Evolutionary conservation across 2,797 vertebrate species (phyloP), one percentile per base, ranked within the genome.

Genomic region (Austrolebias charrua): DNA sequence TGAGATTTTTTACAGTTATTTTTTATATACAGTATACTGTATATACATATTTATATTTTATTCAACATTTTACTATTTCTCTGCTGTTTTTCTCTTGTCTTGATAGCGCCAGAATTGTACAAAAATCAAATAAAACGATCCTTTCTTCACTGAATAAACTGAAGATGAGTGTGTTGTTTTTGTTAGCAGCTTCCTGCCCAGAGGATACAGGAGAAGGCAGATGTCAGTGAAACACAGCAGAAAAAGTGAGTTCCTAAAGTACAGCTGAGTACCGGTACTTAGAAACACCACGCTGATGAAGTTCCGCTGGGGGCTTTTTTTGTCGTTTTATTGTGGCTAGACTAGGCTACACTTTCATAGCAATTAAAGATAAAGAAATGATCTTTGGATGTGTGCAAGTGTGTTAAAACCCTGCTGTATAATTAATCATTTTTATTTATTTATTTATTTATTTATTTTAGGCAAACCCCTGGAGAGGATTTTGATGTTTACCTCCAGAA

Each of bases 401-500:
- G 4, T 40, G 38, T 43, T 49, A 44, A 51, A 13, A n/a, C 12
- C 12, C 1, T 2, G 3, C 58, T 40, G n/a, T 60, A 15, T 53
- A 7, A 60, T 49, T 1, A 1, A 24, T 24, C 51, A 8, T 71
- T 24, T 20, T 44, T 4, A 2, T 19, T 2, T 1, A 24, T 0
- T 71, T n/a, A n/a, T n/a, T n/a, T n/a, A n/a, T n/a, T n/a, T n/a
- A n/a, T n/a, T n/a, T n/a, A 19, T 54, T 84, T 38, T 88, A 97
- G 95, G 74, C 92, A 86, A 64, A 81, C 86, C 78, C 78, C 90
- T 49, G 95, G 95, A 43, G 95, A 93, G 18, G 94, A 96, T 75
- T 93, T 95, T 10, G 95, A 96, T 61, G 85, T 86, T 63, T 96
- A 94, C 87, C 87, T 96, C 73, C 95, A 94, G 85, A 95, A 89